phyloP scores from a whole-genome alignment of 2,797 vertebrate genomes.

The Setipinna tenuifilis region DNA sequence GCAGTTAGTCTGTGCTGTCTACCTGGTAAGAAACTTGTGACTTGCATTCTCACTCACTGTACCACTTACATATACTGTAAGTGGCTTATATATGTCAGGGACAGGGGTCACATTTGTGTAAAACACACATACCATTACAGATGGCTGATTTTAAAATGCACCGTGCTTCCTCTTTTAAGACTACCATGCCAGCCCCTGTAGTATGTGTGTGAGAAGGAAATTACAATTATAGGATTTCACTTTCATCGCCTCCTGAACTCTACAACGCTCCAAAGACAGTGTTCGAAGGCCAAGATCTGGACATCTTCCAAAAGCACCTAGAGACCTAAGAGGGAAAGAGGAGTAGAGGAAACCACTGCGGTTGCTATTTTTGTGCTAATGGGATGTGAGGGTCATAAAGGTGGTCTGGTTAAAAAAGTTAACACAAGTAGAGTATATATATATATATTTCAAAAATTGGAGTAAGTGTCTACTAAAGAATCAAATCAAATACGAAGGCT shows the following conservation, averaged over 20 bases:
- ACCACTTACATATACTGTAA: background rate
- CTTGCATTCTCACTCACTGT: background rate
- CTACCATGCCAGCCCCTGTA: background rate
- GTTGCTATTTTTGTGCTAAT: background rate
- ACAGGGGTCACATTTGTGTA: background rate
- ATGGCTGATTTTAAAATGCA: background rate
- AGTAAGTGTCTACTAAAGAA: background rate
- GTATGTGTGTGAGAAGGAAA: background rate
- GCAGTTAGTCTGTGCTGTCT: no score
- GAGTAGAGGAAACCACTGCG: background rate
- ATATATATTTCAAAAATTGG: background rate
- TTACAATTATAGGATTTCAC: background rate
- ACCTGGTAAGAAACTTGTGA: background rate
- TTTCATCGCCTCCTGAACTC: background rate
- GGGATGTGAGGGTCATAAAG: background rate
- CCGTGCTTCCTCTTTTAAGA: background rate
- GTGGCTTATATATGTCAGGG: background rate
- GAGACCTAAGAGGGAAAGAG: background rate
- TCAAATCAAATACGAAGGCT: background rate
- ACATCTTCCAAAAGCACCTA: constrained; percentile 1
- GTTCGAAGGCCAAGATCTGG: background rate
- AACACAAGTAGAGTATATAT: background rate
- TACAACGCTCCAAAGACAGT: background rate
- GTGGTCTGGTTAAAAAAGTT: background rate
- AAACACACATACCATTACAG: background rate